phyloP scores from a whole-genome alignment of 2,113 vertebrate species.

The Lophochroa leadbeateri region DNA sequence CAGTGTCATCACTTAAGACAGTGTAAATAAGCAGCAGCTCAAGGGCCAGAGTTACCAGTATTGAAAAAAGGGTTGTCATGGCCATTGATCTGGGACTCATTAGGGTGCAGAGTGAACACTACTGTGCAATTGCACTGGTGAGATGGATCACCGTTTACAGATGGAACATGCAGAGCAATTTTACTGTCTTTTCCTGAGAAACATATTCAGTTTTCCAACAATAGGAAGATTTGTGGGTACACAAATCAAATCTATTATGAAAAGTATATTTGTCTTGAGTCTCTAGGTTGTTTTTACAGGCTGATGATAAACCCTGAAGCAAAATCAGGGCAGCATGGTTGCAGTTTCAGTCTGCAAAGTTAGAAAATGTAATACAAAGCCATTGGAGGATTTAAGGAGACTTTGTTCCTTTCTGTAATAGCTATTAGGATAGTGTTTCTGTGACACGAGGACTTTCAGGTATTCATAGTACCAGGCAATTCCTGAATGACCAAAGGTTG shows the following conservation, averaged over 20 bases:
- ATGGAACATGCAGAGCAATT: neutral
- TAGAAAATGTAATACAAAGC: neutral
- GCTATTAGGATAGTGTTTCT: neutral
- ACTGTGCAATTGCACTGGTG: neutral
- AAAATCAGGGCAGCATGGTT: neutral
- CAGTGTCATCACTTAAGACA: constrained; percentile 7
- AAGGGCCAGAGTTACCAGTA: constrained; percentile 26
- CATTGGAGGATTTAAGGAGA: neutral
- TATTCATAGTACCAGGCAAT: neutral
- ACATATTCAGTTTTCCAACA: neutral
- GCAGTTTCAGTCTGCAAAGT: neutral
- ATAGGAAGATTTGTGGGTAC: neutral
- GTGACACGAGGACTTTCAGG: neutral
- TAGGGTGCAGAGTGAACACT: constrained; percentile 33
- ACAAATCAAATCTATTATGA: constrained; percentile 5
- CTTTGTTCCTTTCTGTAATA: neutral
- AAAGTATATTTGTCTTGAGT: neutral
- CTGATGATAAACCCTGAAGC: neutral
- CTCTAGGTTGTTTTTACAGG: neutral
- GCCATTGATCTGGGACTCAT: constrained; percentile 35
- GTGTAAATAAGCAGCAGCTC: constrained; percentile 40
- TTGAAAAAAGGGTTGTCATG: constrained; percentile 43
- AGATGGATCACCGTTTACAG: constrained; percentile 16
- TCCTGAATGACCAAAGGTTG: neutral
- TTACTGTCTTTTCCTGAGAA: constrained; percentile 12